Evolutionary conservation across 2,797 vertebrate species (phyloP).

Genomic region (Vultur gryphus): DNA sequence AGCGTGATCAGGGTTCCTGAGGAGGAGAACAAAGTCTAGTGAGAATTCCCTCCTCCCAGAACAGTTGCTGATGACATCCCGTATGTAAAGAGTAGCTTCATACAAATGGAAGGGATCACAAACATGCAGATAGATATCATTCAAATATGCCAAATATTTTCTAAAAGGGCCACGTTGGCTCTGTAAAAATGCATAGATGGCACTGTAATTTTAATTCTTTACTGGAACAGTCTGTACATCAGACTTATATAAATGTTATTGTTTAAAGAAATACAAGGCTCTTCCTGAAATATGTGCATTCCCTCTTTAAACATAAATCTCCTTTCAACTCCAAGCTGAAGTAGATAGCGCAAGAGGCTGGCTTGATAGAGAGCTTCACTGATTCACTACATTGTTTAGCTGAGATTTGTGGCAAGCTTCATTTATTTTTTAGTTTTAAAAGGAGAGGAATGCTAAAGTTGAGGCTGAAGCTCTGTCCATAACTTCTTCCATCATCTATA

Average conservation of each 20-base stretch:
- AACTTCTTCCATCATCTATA: neutral
- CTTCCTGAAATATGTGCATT: constrained; percentile 1
- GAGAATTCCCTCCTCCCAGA: neutral
- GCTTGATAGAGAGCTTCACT: constrained; percentile 10
- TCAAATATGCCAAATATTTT: neutral
- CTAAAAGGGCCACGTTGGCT: rapidly evolving
- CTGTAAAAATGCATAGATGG: neutral
- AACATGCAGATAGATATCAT: neutral
- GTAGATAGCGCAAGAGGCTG: neutral
- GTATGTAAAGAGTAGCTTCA: neutral
- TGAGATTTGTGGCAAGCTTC: constrained; percentile 29
- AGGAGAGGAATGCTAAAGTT: neutral
- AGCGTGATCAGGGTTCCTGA: neutral
- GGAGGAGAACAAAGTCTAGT: neutral
- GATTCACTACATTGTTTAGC: neutral
- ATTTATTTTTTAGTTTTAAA: neutral
- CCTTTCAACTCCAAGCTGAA: neutral
- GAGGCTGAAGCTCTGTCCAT: neutral
- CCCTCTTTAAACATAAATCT: constrained; percentile 11
- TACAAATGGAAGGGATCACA: neutral
- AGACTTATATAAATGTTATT: constrained; percentile 7
- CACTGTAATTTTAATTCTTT: neutral
- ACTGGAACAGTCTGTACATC: neutral
- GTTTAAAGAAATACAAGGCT: constrained; percentile 3
- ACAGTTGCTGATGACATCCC: neutral